A percentile compares a stretch with the other conserved stretches of the same genome.
phyloP scores from a whole-genome alignment of 1,140 invertebrate species.

The Cyphomyrmex costatus region DNA sequence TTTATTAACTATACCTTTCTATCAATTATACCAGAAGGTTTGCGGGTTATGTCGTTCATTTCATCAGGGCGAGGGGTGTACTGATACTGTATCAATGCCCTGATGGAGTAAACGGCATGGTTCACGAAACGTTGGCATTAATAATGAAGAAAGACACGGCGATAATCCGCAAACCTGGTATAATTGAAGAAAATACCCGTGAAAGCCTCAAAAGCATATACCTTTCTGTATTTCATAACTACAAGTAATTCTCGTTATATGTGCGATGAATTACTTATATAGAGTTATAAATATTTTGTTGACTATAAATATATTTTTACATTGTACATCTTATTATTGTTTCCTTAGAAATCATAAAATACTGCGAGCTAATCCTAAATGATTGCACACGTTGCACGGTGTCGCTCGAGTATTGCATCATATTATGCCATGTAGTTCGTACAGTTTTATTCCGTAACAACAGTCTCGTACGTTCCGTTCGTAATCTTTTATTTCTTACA shows the following conservation, averaged over 20 bases:
- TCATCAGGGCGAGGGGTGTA: too few relatives aligned
- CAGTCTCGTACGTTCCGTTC: background rate
- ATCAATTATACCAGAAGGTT: too few relatives aligned
- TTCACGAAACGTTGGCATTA: too few relatives aligned
- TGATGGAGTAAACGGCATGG: too few relatives aligned
- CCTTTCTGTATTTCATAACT: background rate
- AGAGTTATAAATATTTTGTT: background rate
- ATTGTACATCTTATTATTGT: background rate
- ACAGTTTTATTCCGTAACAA: background rate
- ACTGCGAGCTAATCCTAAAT: background rate
- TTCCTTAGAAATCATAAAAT: background rate
- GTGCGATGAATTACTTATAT: background rate
- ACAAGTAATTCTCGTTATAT: background rate
- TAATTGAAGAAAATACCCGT: too few relatives aligned
- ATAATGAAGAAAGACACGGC: too few relatives aligned
- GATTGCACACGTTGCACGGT: background rate
- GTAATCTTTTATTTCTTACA: conserved; percentile 9
- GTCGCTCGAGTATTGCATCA: conserved; percentile 7
- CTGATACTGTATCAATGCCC: too few relatives aligned
- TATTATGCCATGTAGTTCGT: conserved; percentile 19
- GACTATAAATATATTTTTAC: background rate
- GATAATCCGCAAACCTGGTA: too few relatives aligned
- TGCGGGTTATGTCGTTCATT: too few relatives aligned
- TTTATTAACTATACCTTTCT: background rate
- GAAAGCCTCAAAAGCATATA: too few relatives aligned